These are phyloP conservation scores for Hetaerina americana DNA, from an alignment of 1,140 invertebrate species.

Conservation along the genomic window DNA sequence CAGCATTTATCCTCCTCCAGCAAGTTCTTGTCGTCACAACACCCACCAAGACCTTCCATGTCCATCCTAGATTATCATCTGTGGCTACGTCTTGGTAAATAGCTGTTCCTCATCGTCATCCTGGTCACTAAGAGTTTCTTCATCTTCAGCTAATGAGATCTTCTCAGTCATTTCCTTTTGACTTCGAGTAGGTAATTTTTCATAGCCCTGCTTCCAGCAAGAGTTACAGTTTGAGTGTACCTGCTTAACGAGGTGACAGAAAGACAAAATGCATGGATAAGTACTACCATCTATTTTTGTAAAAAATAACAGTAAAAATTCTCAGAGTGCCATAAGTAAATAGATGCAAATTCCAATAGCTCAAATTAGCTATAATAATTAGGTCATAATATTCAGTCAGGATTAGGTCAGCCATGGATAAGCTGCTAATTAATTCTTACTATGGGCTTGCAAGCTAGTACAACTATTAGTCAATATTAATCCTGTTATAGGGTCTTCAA, in stretches of 20 bases:
- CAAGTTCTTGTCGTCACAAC: neutral
- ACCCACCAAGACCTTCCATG: neutral
- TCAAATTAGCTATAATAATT: too few relatives aligned
- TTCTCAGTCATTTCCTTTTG: neutral
- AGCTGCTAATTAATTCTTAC: too few relatives aligned
- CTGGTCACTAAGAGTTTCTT: neutral
- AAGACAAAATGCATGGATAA: too few relatives aligned
- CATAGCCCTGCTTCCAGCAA: slow-evolving; percentile 13
- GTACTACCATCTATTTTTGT: too few relatives aligned
- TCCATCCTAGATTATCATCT: neutral
- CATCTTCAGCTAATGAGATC: slow-evolving; percentile 8
- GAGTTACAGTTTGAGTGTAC: slow-evolving; percentile 5
- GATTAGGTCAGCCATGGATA: too few relatives aligned
- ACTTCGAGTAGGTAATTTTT: slow-evolving; percentile 11
- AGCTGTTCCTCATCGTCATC: slow-evolving; percentile 12
- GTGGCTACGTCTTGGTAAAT: slow-evolving; percentile 12
- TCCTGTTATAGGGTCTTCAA: too few relatives aligned
- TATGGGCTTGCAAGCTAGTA: too few relatives aligned
- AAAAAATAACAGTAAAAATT: too few relatives aligned
- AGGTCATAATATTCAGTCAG: too few relatives aligned
- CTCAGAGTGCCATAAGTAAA: too few relatives aligned
- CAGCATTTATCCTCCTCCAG: neutral
- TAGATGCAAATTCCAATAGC: too few relatives aligned
- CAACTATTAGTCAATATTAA: too few relatives aligned
- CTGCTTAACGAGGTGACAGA: slow-evolving; percentile 3